Evolutionary conservation across 2,113 vertebrate species (phyloP).

Genomic region (Gymnorhina tibicen): DNA sequence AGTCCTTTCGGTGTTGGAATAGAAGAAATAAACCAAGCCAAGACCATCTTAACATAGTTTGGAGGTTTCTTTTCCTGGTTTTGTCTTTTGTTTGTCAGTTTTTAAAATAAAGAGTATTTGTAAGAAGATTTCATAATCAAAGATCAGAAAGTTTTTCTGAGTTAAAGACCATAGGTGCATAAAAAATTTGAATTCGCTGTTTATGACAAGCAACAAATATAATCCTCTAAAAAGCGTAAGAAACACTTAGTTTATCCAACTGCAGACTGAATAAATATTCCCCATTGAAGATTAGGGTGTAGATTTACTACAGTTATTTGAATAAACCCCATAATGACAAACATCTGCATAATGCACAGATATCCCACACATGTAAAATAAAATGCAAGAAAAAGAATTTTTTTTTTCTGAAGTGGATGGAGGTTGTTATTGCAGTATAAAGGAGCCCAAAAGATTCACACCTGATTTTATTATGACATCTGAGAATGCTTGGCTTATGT

Average conservation of each 20-base stretch:
- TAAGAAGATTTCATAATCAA: background rate
- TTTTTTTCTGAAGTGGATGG: rapidly evolving
- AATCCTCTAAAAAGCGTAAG: background rate
- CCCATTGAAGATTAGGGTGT: background rate
- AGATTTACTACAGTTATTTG: background rate
- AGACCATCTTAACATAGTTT: background rate
- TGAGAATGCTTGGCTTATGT: background rate
- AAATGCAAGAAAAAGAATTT: background rate
- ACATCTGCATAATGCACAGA: background rate
- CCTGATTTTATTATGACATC: background rate
- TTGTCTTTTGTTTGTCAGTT: background rate
- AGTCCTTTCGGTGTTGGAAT: background rate
- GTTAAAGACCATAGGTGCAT: background rate
- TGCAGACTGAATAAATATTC: background rate
- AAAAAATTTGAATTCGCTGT: background rate
- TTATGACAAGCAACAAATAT: background rate
- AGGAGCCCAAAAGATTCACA: background rate
- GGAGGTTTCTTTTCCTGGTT: background rate
- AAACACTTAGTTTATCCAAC: background rate
- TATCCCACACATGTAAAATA: background rate
- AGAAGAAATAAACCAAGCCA: background rate
- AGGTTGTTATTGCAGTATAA: background rate
- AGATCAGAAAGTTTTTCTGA: background rate
- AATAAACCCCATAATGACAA: background rate
- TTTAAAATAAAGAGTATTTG: background rate